phyloP scores from a whole-genome alignment of 1,140 invertebrate species.

The Drosophila nebulosa region DNA sequence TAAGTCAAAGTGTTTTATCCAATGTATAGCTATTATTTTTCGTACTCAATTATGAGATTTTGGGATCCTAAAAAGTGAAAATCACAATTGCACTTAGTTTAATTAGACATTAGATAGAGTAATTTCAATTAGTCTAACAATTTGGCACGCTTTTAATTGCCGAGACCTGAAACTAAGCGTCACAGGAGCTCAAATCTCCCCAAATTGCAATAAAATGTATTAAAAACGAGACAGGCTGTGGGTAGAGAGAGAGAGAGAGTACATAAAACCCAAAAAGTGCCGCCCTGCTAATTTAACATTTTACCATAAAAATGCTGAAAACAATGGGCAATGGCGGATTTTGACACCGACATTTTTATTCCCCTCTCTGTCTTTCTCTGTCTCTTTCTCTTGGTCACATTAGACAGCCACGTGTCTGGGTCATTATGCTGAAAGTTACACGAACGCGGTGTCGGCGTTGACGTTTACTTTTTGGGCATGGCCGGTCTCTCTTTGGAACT shows the following conservation, averaged over 20 bases:
- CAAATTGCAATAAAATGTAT: slow-evolving; percentile 74
- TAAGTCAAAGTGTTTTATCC: too few relatives aligned
- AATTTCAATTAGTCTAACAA: slow-evolving; percentile 69
- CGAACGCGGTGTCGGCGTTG: slow-evolving; percentile 61
- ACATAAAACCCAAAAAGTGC: slow-evolving; percentile 32
- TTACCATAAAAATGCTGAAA: slow-evolving; percentile 73
- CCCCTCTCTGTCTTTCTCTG: slow-evolving; percentile 20
- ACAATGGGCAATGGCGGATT: slow-evolving; percentile 27
- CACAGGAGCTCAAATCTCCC: slow-evolving; percentile 39
- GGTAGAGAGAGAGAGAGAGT: background rate
- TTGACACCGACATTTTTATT: slow-evolving; percentile 3
- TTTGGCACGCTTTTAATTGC: slow-evolving; percentile 71
- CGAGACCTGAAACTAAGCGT: slow-evolving; percentile 38
- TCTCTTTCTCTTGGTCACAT: slow-evolving; percentile 62
- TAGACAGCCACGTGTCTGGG: slow-evolving; percentile 78
- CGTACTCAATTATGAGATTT: background rate
- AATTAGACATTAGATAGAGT: slow-evolving; percentile 53
- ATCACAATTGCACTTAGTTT: slow-evolving; percentile 50
- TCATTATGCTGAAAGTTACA: slow-evolving; percentile 79
- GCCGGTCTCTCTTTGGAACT: too few relatives aligned
- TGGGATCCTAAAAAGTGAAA: slow-evolving; percentile 18
- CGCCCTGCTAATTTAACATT: slow-evolving; percentile 58
- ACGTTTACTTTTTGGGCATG: slow-evolving; percentile 58
- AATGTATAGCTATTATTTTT: too few relatives aligned
- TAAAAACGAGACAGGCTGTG: slow-evolving; percentile 56